Evolutionary conservation across 1,140 invertebrate genomes (phyloP), one percentile per base, ranked within the genome.

Genomic region (Drosophila azteca): DNA sequence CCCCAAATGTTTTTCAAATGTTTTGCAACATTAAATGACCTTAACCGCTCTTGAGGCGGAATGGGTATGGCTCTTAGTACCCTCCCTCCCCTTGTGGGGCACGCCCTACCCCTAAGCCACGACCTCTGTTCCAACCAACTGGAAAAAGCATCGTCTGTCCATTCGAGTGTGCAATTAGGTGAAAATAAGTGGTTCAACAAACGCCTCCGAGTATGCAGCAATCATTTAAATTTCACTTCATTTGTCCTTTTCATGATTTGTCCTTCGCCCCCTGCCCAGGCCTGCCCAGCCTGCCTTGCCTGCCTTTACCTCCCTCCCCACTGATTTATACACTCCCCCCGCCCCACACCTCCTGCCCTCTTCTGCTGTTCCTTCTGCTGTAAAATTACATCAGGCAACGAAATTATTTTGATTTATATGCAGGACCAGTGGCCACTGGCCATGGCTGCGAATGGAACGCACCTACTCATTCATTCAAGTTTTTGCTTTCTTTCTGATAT

Each of bases 381-480:
- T 58, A 74, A 85, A 85, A 85, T 87, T 85, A 78, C 74, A 69
- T 55, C 67, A 79, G 67, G 75, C 74, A 84, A 83, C 75, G 81
- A 87, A 88, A 87, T 87, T 87, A 87, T 87, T 87, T 88, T 87
- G 83, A 87, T 87, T 87, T 87, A 87, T 87, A 87, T 87, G 83
- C 83, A 87, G 66, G 73, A 35, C 65, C 44, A 64, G 69, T 53
- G 31, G 15, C 11, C 54, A 62, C 24, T 29, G 44, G 41, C 67
- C 29, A 26, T 26, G 29, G 43, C 20, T 39, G 35, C 5, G 35
- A 1, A 39, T 11, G 35, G 64, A 52, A 69, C 45, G 67, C 67
- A 69, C 51, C 71, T 49, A 59, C 50, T 65, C 55, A 53, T 43
- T 48, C 15, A 17, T 60, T 60, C 39, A 39, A 51, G 35, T 67